Conservation (phyloP, 2,113 vertebrate genomes). For the Polyodon spathula region DNA sequence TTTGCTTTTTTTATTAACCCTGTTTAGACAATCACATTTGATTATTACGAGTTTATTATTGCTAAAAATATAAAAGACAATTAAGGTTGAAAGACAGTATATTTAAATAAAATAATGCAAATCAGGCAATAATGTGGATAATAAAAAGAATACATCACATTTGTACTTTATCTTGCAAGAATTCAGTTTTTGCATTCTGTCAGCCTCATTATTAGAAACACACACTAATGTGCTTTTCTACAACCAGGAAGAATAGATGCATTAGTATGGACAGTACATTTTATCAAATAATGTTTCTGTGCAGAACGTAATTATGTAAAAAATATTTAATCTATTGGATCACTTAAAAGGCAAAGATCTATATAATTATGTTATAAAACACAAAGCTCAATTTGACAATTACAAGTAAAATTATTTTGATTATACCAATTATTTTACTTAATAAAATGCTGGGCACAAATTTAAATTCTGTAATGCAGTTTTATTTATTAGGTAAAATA, state of each 20-base stretch:
- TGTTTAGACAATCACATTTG: constrained; percentile 33
- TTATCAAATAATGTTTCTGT: constrained; percentile 25
- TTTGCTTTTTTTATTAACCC: constrained; percentile 36
- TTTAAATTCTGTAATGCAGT: no score
- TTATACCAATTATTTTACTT: no score
- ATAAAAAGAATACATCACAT: neutral
- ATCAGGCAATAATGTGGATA: neutral
- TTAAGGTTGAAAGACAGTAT: constrained; percentile 8
- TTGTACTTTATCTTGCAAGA: neutral
- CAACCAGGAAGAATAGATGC: constrained; percentile 16
- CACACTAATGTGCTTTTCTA: constrained; percentile 9
- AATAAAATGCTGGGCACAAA: no score
- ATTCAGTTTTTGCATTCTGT: constrained; percentile 12
- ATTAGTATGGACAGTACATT: constrained; percentile 31
- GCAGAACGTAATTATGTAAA: constrained; percentile 24
- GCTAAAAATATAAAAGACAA: constrained; percentile 21
- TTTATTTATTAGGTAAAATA: no score
- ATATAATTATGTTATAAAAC: constrained; percentile 34
- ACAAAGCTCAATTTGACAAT: neutral
- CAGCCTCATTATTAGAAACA: constrained; percentile 23
- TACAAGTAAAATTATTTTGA: no score
- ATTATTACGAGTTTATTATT: constrained; percentile 28
- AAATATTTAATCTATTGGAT: constrained; percentile 29
- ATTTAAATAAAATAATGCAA: neutral
- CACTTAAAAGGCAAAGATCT: constrained; percentile 19